phyloP scores from a whole-genome alignment of 2,113 vertebrate species.

The Eonycteris spelaea region DNA sequence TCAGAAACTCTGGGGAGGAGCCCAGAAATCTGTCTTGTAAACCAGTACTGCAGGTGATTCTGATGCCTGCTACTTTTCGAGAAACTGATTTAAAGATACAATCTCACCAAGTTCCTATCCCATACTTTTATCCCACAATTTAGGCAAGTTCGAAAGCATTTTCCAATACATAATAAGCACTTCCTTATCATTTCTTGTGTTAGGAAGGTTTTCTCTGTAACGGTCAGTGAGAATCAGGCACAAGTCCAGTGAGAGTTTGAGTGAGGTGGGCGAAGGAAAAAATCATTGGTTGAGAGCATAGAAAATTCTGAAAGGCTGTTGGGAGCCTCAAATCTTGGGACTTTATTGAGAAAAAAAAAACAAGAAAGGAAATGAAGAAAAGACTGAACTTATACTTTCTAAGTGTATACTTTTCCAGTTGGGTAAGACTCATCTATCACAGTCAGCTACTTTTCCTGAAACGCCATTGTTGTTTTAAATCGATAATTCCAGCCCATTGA shows the following conservation, averaged over 20 bases:
- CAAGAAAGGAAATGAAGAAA: not conserved
- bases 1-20: not conserved
- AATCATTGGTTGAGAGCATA: not conserved
- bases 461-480: not conserved
- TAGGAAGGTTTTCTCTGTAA: conserved; percentile 4
- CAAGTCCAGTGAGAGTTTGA: not conserved
- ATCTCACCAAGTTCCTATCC: not conserved
- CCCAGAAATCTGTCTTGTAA: not conserved
- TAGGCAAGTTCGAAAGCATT: not conserved
- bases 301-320: not conserved
- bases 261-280: not conserved
- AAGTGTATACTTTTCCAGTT: not conserved
- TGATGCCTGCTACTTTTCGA: not conserved
- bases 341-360: not conserved
- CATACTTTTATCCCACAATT: not conserved
- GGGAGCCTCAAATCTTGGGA: not conserved
- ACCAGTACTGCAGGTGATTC: not conserved
- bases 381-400: not conserved
- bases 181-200: conserved; percentile 21
- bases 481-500: not conserved
- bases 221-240: not conserved
- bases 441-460: conserved; percentile 13
- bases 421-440: not conserved
- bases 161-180: not conserved
- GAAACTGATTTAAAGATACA: not conserved